Evolutionary conservation across 2,113 vertebrate genomes (phyloP).

Genomic region (Strigops habroptila): DNA sequence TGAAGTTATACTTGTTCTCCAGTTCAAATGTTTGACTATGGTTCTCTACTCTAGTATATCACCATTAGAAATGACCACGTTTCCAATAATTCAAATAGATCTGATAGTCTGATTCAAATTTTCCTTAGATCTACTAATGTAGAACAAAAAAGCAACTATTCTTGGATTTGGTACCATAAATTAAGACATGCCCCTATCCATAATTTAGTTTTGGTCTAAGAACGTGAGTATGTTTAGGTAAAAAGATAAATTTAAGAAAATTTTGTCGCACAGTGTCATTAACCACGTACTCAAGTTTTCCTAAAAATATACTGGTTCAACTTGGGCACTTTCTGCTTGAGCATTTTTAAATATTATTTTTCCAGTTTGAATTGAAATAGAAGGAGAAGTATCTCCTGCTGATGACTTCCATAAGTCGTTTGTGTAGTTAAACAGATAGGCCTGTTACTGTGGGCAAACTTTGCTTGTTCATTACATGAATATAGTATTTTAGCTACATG

Average conservation of each 20-base stretch:
- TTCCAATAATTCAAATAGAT: neutral
- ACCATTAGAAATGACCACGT: neutral
- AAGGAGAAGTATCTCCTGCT: neutral
- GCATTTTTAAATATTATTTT: slow-evolving; percentile 19
- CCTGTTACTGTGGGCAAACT: neutral
- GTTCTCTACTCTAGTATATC: neutral
- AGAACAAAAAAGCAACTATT: neutral
- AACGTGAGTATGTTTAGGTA: neutral
- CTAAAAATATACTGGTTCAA: neutral
- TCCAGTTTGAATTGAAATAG: slow-evolving; percentile 13
- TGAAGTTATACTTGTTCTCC: neutral
- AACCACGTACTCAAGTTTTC: neutral
- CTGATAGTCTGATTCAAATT: neutral
- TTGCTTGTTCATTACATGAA: neutral
- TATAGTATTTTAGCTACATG: neutral
- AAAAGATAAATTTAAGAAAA: neutral
- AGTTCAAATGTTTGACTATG: neutral
- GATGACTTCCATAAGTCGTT: neutral
- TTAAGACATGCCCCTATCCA: neutral
- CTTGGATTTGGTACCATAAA: neutral
- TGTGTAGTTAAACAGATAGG: neutral
- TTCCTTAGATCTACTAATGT: neutral
- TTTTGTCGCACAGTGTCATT: neutral
- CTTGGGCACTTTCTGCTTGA: neutral
- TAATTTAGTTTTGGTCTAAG: neutral